Evolutionary conservation across 1,140 invertebrate species (phyloP), one percentile per base, ranked within the genome.

Genomic region (Alviniconcha marisindica): DNA sequence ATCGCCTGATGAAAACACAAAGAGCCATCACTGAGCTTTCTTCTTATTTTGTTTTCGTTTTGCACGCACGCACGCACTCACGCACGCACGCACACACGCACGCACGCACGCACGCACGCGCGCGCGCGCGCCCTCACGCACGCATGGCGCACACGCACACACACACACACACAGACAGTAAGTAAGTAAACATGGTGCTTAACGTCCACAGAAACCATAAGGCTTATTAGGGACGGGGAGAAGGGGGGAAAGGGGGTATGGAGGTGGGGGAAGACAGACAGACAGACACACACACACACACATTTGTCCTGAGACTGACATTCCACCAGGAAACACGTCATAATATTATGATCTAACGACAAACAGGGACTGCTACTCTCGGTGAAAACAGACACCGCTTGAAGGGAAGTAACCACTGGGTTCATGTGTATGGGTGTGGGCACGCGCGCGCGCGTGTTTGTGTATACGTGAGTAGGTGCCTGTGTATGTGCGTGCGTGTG

Each of bases 121-220:
- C 60, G 28, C 60, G 28, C 60, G 28, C 60, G 28, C 60, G n/a
- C n/a, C n/a, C n/a, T n/a, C n/a, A n/a, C n/a, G n/a, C n/a, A n/a
- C n/a, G n/a, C n/a, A n/a, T n/a, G n/a, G n/a, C n/a, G n/a, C n/a
- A n/a, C n/a, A 66, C 60, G n/a, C 60, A 66, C 60, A 66, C 60
- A 66, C 60, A 66, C 60, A 66, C 60, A 66, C 60, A 66, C 60
- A 66, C 60, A 66, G 10, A 15, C 60, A 15, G 21, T 66, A 7
- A 15, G 21, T n/a, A 24, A 15, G 60, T 66, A 7, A n/a, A n/a
- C n/a, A n/a, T n/a, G n/a, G n/a, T n/a, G n/a, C n/a, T n/a, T n/a
- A n/a, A n/a, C n/a, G n/a, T n/a, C n/a, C n/a, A n/a, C n/a, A n/a
- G n/a, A n/a, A n/a, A n/a, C n/a, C n/a, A n/a, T n/a, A n/a, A n/a